Evolutionary conservation across 1,140 invertebrate species (phyloP).

Genomic region (Drosophila rhopaloa): DNA sequence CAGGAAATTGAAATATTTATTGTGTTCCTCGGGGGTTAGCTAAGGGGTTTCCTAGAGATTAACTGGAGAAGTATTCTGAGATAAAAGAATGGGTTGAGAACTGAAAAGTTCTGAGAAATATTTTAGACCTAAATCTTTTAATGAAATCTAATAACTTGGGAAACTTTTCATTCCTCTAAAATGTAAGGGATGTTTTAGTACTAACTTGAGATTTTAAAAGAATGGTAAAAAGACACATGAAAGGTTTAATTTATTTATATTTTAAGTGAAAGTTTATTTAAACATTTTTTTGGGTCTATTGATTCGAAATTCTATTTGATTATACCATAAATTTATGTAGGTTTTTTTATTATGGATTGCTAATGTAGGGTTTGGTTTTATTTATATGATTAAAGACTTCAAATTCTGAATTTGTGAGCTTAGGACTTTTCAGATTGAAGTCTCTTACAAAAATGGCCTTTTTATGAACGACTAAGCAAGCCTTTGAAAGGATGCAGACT

Average conservation of each 20-base stretch:
- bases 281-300: too few species aligned
- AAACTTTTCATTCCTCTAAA: background rate
- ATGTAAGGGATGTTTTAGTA: background rate
- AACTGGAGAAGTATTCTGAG: background rate
- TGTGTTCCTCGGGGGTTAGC: conserved; percentile 33
- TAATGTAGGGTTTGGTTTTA: too few species aligned
- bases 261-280: too few species aligned
- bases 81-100: conserved; percentile 14
- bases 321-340: too few species aligned
- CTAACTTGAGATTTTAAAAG: too few species aligned
- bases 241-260: too few species aligned
- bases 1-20: conserved; percentile 78
- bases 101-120: background rate
- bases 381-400: too few species aligned
- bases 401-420: too few species aligned
- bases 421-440: background rate
- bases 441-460: background rate
- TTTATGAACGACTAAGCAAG: background rate
- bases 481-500: background rate
- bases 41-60: background rate
- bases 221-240: too few species aligned
- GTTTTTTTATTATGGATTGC: too few species aligned
- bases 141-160: conserved; percentile 16
- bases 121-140: conserved; percentile 22
- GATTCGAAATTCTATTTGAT: too few species aligned